Percentiles rank a stretch among this genome's conserved stretches.
Evolutionary conservation across 2,113 vertebrate species (phyloP).

Genomic region (Condylura cristata): DNA sequence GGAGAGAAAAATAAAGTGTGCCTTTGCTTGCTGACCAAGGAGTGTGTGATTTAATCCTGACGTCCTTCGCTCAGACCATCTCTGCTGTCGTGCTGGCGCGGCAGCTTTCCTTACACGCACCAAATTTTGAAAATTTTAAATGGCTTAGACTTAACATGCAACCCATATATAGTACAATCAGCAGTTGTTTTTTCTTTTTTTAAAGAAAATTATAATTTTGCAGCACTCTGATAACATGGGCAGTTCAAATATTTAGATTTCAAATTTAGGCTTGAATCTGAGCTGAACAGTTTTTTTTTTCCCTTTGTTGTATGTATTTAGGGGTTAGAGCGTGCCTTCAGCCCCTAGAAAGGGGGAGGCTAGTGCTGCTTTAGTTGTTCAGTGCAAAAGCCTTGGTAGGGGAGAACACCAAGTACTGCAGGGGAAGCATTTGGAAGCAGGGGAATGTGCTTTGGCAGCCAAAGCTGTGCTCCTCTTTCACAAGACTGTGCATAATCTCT

Average conservation of each 20-base stretch:
- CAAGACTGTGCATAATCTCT: not conserved
- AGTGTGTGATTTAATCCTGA: too few species aligned
- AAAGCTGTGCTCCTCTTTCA: not conserved
- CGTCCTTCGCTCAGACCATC: too few species aligned
- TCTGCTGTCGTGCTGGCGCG: too few species aligned
- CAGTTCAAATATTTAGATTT: not conserved
- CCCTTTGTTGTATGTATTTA: not conserved
- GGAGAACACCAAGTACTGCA: not conserved
- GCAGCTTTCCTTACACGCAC: not conserved
- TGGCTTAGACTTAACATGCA: not conserved
- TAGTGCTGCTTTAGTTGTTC: not conserved
- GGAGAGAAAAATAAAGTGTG: too few species aligned
- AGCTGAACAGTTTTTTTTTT: not conserved
- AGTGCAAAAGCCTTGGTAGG: not conserved
- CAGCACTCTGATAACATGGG: not conserved
- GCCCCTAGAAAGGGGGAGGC: not conserved
- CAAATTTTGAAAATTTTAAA: conserved; percentile 20
- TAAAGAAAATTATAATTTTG: not conserved
- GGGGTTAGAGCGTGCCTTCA: not conserved
- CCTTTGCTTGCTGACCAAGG: too few species aligned
- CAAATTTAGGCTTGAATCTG: conserved; percentile 2
- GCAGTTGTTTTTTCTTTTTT: not conserved
- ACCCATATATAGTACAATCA: not conserved
- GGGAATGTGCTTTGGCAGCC: not conserved
- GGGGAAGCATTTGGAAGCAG: not conserved